Conservation (phyloP, 2,113 vertebrate genomes). For the Charina bottae region DNA sequence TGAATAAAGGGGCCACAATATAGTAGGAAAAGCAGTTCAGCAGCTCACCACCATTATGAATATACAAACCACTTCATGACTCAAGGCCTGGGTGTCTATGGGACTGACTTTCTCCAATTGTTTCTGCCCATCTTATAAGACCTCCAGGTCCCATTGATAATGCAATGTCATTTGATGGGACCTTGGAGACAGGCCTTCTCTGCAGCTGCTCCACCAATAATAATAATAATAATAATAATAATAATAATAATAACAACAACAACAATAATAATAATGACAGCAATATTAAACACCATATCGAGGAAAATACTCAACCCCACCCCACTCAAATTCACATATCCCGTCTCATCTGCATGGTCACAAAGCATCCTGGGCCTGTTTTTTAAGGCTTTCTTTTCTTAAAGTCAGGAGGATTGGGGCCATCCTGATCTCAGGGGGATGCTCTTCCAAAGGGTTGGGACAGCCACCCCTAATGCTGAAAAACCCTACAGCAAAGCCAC, state of each 20-base stretch:
- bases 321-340: neutral
- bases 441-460: neutral
- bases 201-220: neutral
- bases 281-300: neutral
- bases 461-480: neutral
- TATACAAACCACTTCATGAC: neutral
- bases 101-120: neutral
- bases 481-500: neutral
- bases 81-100: neutral
- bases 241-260: neutral
- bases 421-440: neutral
- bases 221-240: neutral
- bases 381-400: neutral
- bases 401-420: neutral
- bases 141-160: neutral
- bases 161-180: neutral
- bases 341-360: neutral
- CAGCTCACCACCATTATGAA: neutral
- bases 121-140: neutral
- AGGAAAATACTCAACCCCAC: neutral
- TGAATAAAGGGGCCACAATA: neutral
- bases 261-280: neutral
- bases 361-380: neutral
- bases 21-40: neutral
- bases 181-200: neutral